Percentiles rank a stretch among this genome's conserved stretches.
These are phyloP conservation scores for Macaca mulatta DNA, from an alignment of 2,113 vertebrate genomes.

Conservation along the genomic window DNA sequence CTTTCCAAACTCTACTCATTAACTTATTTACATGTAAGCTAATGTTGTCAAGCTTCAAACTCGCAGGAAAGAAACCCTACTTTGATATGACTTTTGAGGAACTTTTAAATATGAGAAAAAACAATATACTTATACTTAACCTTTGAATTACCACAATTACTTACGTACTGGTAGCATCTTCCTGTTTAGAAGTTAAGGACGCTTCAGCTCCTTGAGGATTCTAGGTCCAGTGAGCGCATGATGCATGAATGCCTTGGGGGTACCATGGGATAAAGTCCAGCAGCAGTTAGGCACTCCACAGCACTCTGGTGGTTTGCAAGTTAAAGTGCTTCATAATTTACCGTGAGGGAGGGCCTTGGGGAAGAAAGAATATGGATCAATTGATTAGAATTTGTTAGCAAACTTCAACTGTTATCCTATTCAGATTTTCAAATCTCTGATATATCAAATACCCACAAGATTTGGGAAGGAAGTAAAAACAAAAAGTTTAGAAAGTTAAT, in stretches of 20 bases:
- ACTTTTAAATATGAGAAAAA: background rate
- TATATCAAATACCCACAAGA: constrained; percentile 63
- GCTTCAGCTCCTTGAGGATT: background rate
- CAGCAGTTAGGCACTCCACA: background rate
- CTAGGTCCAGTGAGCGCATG: background rate
- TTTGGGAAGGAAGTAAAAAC: constrained; percentile 55
- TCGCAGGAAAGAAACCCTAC: background rate
- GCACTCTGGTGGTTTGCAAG: constrained; percentile 59
- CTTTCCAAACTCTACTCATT: background rate
- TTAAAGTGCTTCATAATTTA: constrained; percentile 60
- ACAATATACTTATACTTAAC: constrained; percentile 31
- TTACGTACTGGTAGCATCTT: background rate
- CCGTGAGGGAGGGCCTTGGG: constrained; percentile 59
- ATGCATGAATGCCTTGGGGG: background rate
- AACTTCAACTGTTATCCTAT: constrained; percentile 66
- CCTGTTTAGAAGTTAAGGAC: constrained; percentile 13
- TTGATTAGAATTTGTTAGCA: constrained; percentile 76
- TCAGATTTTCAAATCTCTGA: constrained; percentile 67
- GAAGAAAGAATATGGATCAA: constrained; percentile 72
- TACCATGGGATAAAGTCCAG: background rate
- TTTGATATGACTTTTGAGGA: background rate
- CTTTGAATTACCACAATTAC: constrained; percentile 42
- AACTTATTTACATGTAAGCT: background rate
- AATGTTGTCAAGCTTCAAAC: background rate
- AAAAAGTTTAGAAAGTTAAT: constrained; percentile 15